Percentiles rank a stretch among this genome's conserved stretches.
Evolutionary conservation across 2,113 vertebrate species (phyloP).

Genomic region (Pituophis catenifer): DNA sequence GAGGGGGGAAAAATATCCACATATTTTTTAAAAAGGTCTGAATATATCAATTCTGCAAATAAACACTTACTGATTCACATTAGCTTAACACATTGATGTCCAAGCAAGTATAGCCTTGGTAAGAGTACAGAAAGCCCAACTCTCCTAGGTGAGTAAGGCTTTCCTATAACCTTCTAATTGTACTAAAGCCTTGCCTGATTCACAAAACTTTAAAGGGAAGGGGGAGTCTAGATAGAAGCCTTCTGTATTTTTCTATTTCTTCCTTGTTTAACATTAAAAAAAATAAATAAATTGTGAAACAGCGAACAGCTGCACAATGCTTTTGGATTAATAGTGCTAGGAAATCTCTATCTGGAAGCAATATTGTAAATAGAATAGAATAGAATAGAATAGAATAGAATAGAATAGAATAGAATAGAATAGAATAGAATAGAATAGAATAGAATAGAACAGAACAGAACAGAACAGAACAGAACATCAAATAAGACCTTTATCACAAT

Average conservation of each 20-base stretch:
- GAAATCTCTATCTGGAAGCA: not conserved
- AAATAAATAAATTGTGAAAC: not conserved
- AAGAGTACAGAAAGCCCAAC: not conserved
- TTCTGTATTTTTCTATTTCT: not conserved
- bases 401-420: no score
- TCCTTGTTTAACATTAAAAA: not conserved
- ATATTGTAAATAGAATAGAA: not conserved
- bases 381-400: no score
- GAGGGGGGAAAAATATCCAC: not conserved
- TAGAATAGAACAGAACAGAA: no score
- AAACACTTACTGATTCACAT: not conserved
- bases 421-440: no score
- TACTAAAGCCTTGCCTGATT: not conserved
- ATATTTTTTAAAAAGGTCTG: not conserved
- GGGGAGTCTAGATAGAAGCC: not conserved
- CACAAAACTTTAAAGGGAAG: not conserved
- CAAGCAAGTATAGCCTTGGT: not conserved
- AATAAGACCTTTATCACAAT: not conserved
- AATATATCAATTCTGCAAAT: conserved; percentile 5
- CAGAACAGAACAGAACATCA: no score
- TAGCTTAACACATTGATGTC: not conserved
- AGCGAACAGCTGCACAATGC: not conserved
- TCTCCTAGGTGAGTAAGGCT: not conserved
- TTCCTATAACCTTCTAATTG: not conserved
- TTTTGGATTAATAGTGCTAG: not conserved